Base-by-base conservation (phyloP, 2,113 vertebrate genomes). In the Zeus faber region DNA sequence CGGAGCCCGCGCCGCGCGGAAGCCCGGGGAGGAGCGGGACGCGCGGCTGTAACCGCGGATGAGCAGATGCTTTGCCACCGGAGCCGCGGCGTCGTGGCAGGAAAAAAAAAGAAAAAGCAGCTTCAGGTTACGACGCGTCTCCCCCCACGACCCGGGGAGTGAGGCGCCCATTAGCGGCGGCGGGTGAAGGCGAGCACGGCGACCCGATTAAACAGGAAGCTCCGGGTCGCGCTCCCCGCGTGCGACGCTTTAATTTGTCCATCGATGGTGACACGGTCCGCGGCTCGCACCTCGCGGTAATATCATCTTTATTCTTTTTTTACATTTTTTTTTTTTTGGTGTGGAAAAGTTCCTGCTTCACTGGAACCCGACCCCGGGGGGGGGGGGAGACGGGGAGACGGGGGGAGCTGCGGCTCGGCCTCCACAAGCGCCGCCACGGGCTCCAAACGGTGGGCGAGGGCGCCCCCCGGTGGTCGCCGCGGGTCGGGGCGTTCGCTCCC, bases 221-320 rank as follows among this genome's bases (percentile, higher is more conserved):
- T 79, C 71, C 79, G 76, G 80, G 83, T 85, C 81, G 71, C 47
- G 77, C 61, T 77, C 75, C n/a, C 79, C 82, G 74, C 81, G 81
- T 84, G 76, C 76, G 57, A 61, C 72, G 78, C 64, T 81, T n/a
- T 84, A 69, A 83, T 83, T 79, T 81, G 72, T 79, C 70, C 35
- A 72, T 85, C 78, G 74, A 77, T 71, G 73, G 69, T 62, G 76
- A 81, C 81, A 84, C 77, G 65, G 78, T 67, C 66, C 88, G 91
- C 90, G 92, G 91, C 92, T 91, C 90, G 92, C 91, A 94, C 92
- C 92, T 93, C 93, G 92, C 92, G 92, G 92, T 91, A 93, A 94
- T 94, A 73, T 94, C 93, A 91, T 92, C 93, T 95, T 93, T 91
- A 90, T 74, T n/a, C n/a, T n/a, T n/a, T n/a, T n/a, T n/a, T n/a